phyloP scores from a whole-genome alignment of 30 jellyfish, hydroid and myxozoan species.

The Pseudorhiza aurosa region DNA sequence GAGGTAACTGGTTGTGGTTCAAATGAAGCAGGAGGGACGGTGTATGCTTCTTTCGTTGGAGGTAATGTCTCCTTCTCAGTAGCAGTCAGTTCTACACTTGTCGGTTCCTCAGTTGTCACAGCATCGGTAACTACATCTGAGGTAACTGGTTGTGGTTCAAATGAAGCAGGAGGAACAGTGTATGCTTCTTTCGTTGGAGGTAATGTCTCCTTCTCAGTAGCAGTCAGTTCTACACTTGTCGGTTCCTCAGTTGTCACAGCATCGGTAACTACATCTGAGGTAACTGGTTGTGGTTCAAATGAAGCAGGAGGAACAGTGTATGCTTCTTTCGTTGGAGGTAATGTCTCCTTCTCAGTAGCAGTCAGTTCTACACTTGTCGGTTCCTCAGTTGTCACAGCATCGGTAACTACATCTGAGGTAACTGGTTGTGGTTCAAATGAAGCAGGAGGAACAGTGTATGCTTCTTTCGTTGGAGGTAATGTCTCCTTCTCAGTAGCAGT shows the following conservation, averaged over 20 bases:
- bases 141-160: too few relatives aligned
- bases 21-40: not conserved
- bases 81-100: not conserved
- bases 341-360: not conserved
- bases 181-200: not conserved
- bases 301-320: not conserved
- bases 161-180: constrained; percentile 3
- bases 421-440: not conserved
- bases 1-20: too few relatives aligned
- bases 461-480: not conserved
- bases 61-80: not conserved
- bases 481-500: not conserved
- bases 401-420: not conserved
- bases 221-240: not conserved
- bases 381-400: not conserved
- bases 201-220: not conserved
- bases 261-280: not conserved
- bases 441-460: too few relatives aligned
- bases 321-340: not conserved
- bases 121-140: not conserved
- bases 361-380: not conserved
- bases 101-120: not conserved
- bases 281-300: not conserved
- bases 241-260: not conserved
- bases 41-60: not conserved